Base-by-base conservation (phyloP, 1,140 invertebrate species). In the Bombus waltoni region DNA sequence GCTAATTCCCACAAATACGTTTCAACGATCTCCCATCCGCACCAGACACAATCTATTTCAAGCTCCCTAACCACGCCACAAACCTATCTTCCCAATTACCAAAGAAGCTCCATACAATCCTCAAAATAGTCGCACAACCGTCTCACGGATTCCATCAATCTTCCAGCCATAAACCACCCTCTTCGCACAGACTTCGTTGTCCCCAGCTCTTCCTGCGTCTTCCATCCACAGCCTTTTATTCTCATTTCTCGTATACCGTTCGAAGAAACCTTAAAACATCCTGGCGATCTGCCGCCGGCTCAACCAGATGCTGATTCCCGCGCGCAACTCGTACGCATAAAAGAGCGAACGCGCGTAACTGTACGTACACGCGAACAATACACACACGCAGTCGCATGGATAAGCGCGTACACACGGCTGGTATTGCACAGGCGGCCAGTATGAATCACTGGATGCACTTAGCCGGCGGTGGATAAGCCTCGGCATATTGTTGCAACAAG, bases 401-500 rank as follows among this genome's bases (percentile, higher is more conserved):
- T 40, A 10, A n/a, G 42, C 59, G 42, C 78, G 47, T 22, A 38
- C 8, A 44, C 10, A 32, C 38, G 53, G 42, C 44, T 66, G 59
- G 72, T 76, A 76, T 66, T 38, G 81, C 83, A 47, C 47, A 72
- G 42, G 71, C 62, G 47, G 28, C 38, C 44, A 42, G 62, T 35
- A 73, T 85, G 78, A 83, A 88, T 81, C 75, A 78, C 47, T 59
- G 73, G 73, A 70, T 44, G 87, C 77, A 83, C 81, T 90, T 87
- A 83, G 57, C 77, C 78, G 65, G 35, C 59, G 87, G 78, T 74
- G 81, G 77, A 86, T 83, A 79, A 81, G 81, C 84, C 76, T 47
- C 35, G 81, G 65, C 76, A 72, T 68, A 88, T 92, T 89, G 90
- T 92, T 92, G 92, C 93, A 94, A 93, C 93, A 94, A 94, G 93